A percentile compares a stretch with the other conserved stretches of the same genome.
These are phyloP conservation scores for Anniella stebbinsi DNA, from an alignment of 2,797 vertebrate genomes.

Conservation along the genomic window DNA sequence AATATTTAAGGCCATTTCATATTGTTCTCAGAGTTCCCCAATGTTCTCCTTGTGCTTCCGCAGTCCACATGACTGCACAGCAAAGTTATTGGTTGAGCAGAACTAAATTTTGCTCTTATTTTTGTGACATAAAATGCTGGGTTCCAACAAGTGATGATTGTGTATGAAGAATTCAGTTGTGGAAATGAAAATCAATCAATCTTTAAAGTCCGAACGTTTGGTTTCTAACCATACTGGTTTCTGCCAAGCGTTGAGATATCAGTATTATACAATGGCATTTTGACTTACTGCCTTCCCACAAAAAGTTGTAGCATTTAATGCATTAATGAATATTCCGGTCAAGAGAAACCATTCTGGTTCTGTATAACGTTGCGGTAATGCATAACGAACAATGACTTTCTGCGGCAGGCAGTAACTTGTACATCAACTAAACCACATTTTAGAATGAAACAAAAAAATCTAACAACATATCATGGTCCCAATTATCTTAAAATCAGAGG, in stretches of 20 bases:
- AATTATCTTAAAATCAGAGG: neutral
- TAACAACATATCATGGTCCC: neutral
- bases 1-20: neutral
- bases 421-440: neutral
- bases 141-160: neutral
- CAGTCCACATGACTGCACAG: too few species aligned
- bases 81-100: neutral
- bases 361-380: neutral
- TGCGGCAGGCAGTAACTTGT: neutral
- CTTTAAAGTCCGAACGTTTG: neutral
- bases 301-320: neutral
- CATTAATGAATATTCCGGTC: neutral
- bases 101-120: neutral
- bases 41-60: neutral
- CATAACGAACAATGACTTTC: neutral
- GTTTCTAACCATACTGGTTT: neutral
- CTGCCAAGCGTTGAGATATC: neutral
- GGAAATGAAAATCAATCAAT: neutral
- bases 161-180: neutral
- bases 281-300: slow-evolving; percentile 1
- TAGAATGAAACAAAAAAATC: neutral
- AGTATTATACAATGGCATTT: neutral
- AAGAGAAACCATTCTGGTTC: neutral
- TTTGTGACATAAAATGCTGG: neutral
- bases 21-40: neutral